Percentiles rank a stretch among this genome's conserved stretches.
These are phyloP conservation scores for Thinocorus orbignyianus DNA, from an alignment of 2,113 vertebrate genomes.

Conservation along the genomic window DNA sequence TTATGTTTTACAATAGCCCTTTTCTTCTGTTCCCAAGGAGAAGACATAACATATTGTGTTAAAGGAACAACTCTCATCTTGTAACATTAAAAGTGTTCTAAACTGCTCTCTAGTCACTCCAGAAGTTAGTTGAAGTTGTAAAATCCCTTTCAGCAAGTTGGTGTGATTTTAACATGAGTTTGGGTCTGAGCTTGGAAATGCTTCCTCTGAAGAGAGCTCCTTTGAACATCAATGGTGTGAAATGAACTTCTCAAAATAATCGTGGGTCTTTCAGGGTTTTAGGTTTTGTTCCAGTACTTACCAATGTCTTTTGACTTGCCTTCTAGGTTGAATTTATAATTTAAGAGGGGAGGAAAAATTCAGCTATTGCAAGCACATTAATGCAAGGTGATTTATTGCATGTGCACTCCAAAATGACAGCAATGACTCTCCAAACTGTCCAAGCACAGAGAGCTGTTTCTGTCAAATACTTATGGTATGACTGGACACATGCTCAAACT, in stretches of 20 bases:
- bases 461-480: conserved; percentile 44
- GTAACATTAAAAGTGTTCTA: conserved; percentile 14
- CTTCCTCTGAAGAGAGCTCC: neutral
- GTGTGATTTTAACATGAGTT: neutral
- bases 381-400: neutral
- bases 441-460: neutral
- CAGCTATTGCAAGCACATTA: neutral
- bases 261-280: neutral
- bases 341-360: neutral
- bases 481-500: conserved; percentile 31
- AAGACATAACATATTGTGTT: neutral
- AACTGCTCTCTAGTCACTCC: neutral
- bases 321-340: neutral
- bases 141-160: neutral
- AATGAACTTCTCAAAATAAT: neutral
- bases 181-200: neutral
- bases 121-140: conserved; percentile 2
- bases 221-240: neutral
- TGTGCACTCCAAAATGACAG: neutral
- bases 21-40: conserved; percentile 32
- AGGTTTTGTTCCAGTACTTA: neutral
- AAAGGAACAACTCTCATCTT: neutral
- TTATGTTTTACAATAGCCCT: conserved; percentile 1
- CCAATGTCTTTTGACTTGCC: neutral
- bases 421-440: neutral